These are phyloP conservation scores for Urosaurus nigricauda DNA, from an alignment of 2,797 vertebrate genomes.

Conservation along the genomic window DNA sequence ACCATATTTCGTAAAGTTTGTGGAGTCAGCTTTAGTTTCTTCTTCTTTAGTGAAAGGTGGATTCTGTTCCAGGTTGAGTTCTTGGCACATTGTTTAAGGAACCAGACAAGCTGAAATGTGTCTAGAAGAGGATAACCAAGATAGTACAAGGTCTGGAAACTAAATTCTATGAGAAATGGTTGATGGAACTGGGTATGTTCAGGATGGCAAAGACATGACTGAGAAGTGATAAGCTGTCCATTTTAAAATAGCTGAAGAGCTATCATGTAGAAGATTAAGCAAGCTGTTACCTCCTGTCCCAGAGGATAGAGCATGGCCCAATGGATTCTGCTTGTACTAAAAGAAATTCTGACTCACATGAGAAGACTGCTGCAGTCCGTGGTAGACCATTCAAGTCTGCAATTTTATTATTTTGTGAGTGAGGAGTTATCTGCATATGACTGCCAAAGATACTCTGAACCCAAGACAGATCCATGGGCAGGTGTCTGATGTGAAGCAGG, in stretches of 20 bases:
- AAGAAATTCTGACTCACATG: too few relatives aligned
- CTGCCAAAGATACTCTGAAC: constrained; percentile 6
- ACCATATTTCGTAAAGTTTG: too few relatives aligned
- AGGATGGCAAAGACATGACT: too few relatives aligned
- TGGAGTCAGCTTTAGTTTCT: too few relatives aligned
- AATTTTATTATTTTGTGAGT: not conserved
- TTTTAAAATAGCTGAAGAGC: too few relatives aligned
- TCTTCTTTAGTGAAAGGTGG: too few relatives aligned
- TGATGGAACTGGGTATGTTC: not conserved
- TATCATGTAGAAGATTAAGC: too few relatives aligned
- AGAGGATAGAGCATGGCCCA: too few relatives aligned
- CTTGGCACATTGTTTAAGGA: too few relatives aligned
- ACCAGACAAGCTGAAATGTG: not conserved
- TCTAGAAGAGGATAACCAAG: not conserved
- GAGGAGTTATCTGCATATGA: not conserved
- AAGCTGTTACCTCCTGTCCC: too few relatives aligned
- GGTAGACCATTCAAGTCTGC: not conserved
- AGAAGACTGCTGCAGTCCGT: not conserved
- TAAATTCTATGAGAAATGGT: not conserved
- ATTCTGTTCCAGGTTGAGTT: too few relatives aligned
- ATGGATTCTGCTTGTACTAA: too few relatives aligned
- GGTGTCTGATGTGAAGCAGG: not conserved
- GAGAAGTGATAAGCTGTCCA: not conserved
- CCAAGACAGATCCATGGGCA: not conserved
- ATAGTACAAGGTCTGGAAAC: not conserved